Evolutionary conservation across 1,140 invertebrate species (phyloP), one percentile per base, ranked within the genome.

Genomic region (Lineus longissimus): DNA sequence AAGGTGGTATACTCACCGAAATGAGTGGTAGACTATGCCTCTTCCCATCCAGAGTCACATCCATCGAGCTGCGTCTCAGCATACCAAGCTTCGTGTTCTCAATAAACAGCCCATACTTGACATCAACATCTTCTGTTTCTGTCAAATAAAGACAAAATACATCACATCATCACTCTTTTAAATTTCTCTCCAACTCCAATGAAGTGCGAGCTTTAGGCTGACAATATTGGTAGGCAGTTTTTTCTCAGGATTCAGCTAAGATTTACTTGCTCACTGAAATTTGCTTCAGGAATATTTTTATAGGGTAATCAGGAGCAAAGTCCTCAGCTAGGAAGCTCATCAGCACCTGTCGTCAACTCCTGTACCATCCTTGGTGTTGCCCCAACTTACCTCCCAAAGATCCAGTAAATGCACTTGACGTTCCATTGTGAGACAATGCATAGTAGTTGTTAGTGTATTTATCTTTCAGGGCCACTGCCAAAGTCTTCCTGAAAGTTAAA

Each of bases 31-130:
- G 72, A 55, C 62, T 63, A 2, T 65, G 43, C 15, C 62, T 36
- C 55, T 72, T 68, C 17, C 66, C 70, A 9, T 63, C 33, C 7
- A 78, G 30, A 40, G 69, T 65, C 0, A 81, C 76, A 58, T 74
- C 65, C 77, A 81, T 80, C 0, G 71, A 70, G 73, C 77, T 80
- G 63, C 72, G 71, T 65, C 79, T 81, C 74, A 81, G 73, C 1
- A 80, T 70, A 36, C 76, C 76, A 57, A 76, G 63, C 58, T 69
- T 71, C 1, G 74, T 65, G 40, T 75, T 80, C 63, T 79, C 76
- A 65, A 79, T 71, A 51, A 70, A 78, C 59, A 81, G 68, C 22
- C 68, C 70, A 70, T 79, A 81, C 6, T 75, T 72, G 15, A 62
- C 64, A 65, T 78, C 74, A 17, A 67, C 29, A 55, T 74, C 72